Evolutionary conservation across 2,888 invertebrate species (phyloP).

Genomic region (Nasonovia ribisnigri): DNA sequence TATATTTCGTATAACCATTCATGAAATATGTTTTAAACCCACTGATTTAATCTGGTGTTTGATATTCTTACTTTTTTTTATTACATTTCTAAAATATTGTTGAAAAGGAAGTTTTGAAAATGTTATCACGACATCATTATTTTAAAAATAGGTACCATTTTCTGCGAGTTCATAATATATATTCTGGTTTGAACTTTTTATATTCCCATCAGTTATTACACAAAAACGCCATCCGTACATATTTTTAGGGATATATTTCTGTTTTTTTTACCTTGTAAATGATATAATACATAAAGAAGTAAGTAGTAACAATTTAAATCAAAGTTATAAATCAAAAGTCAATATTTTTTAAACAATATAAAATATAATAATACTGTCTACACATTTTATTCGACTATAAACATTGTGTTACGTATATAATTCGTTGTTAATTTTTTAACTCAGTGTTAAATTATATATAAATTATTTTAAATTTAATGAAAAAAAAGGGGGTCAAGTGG

Average conservation of each 20-base stretch:
- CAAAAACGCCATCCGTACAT: not conserved
- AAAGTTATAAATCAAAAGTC: not conserved
- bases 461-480: not conserved
- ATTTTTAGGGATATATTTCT: not conserved
- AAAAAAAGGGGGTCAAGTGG: too few species aligned
- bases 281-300: not conserved
- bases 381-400: not conserved
- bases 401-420: not conserved
- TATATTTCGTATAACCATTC: not conserved
- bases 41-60: not conserved
- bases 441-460: not conserved
- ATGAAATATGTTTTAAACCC: not conserved
- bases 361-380: not conserved
- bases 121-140: not conserved
- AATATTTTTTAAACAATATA: not conserved
- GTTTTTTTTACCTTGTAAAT: not conserved
- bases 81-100: not conserved
- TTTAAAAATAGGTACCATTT: not conserved
- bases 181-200: not conserved
- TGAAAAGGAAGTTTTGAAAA: not conserved
- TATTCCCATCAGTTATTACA: not conserved
- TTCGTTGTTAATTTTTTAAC: not conserved
- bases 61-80: not conserved
- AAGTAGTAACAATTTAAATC: not conserved
- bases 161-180: not conserved